Evolutionary conservation across 2,888 invertebrate genomes (phyloP).

Genomic region (Fragum sueziense): DNA sequence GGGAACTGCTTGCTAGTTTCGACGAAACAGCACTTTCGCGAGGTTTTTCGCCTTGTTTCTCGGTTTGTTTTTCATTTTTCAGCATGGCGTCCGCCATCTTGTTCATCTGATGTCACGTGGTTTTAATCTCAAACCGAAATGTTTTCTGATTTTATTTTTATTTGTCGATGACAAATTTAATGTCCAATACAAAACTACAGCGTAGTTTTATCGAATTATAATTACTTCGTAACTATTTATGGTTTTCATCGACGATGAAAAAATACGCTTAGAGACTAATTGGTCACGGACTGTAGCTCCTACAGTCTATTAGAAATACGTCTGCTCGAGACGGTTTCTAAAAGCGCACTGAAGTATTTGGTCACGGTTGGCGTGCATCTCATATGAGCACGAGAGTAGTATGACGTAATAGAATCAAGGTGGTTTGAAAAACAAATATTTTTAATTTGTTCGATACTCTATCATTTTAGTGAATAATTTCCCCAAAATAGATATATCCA

Average conservation of each 20-base stretch:
- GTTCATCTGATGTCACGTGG: not conserved
- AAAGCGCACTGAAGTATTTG: conserved; percentile 4
- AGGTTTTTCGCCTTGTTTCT: not conserved
- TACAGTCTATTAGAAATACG: conserved; percentile 15
- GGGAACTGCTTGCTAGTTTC: not conserved
- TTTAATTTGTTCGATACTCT: no score
- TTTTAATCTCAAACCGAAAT: not conserved
- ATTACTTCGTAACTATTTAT: not conserved
- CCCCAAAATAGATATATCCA: no score
- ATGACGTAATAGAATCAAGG: conserved; percentile 9
- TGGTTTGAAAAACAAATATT: no score
- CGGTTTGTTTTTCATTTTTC: not conserved
- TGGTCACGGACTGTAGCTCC: not conserved
- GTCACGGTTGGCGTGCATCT: conserved; percentile 12
- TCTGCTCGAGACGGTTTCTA: conserved; percentile 13
- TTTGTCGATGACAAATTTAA: not conserved
- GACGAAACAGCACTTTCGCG: not conserved
- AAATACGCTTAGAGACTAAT: not conserved
- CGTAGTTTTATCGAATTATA: not conserved
- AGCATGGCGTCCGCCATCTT: not conserved
- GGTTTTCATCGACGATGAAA: not conserved
- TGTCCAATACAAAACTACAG: not conserved
- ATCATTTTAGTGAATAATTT: no score
- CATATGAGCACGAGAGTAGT: not conserved
- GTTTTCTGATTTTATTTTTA: not conserved